Base-by-base conservation (phyloP, 2,888 invertebrate species). In the Blera fallax region DNA sequence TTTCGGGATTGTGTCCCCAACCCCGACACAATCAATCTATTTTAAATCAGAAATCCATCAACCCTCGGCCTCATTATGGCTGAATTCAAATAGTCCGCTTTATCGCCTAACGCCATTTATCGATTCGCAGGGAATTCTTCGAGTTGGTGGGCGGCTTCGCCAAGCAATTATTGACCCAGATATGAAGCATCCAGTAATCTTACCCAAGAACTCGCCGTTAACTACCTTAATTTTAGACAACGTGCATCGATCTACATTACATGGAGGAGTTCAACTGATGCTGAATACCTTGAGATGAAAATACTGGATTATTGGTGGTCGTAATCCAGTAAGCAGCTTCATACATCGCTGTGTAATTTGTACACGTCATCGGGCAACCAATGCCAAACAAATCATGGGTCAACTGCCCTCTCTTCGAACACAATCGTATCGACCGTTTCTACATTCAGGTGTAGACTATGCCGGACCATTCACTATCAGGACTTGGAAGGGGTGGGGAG, bases 321-420 rank as follows among this genome's bases (percentile, higher is more conserved):
- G 58, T 11, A 37, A 34, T 58, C 18, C 58, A 34, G 34, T 58
- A 34, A 8, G 64, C 1, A 7, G n/a, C 21, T 67, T 52, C 14
- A 27, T 37, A 10, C 4, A 40, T 67, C 50, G 69, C 7, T 70
- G 56, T 8, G 45, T 56, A 29, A 16, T 60, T 16, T 70, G 45
- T 10, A 16, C 16, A 29, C 56, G 45, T n/a, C 50, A 40, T 50
- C 34, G 37, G 6, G 52, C 52, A n/a, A 16, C 11, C 5, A 65
- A 6, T 11, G 8, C 65, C 14, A 54, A 54, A 6, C 88, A 88
- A 45, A 11, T 88, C 5, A 90, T 90, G 89, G 88, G 88, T 16
- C 78, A 89, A 76, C 69, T 89, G 14, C 89, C 89, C 4, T 6
- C 14, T 14, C 29, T 29, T 21, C 34, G 79, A 54, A 74, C 85